Percentiles rank a stretch among this genome's conserved stretches.
Conservation (phyloP, 2,888 invertebrate species). For the Caprella mutica region DNA sequence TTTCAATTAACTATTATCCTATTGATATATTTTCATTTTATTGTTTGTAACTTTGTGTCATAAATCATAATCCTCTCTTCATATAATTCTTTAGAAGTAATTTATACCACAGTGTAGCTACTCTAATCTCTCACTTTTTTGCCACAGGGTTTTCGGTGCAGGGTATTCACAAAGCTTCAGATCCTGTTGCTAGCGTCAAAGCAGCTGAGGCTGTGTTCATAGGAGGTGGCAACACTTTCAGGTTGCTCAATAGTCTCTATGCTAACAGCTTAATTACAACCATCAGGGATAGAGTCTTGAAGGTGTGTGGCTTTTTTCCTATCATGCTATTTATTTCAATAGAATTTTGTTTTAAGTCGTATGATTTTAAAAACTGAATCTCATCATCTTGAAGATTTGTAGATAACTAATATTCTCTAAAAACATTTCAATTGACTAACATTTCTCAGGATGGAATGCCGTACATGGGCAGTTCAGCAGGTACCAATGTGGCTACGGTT, state of each 20-base stretch:
- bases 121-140: constrained; percentile 25
- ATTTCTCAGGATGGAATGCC: constrained; percentile 48
- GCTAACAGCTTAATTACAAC: constrained; percentile 53
- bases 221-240: constrained; percentile 72
- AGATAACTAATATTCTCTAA: background rate
- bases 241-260: constrained; percentile 57
- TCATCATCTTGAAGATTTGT: background rate
- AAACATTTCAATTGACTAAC: too few relatives aligned
- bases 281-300: constrained; percentile 52
- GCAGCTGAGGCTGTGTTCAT: constrained; percentile 59
- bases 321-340: too few relatives aligned
- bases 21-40: too few relatives aligned
- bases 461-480: constrained; percentile 69
- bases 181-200: constrained; percentile 49
- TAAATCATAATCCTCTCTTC: background rate
- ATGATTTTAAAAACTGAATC: background rate
- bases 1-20: too few relatives aligned
- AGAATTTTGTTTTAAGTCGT: too few relatives aligned
- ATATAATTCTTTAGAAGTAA: background rate
- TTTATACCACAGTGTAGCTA: background rate
- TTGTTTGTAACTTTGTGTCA: too few relatives aligned
- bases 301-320: constrained; percentile 35
- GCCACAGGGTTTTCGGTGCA: constrained; percentile 48
- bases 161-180: constrained; percentile 50
- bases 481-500: constrained; percentile 67